Evolutionary conservation across 2,888 invertebrate species (phyloP).

Genomic region (Drosophila macrothrix): DNA sequence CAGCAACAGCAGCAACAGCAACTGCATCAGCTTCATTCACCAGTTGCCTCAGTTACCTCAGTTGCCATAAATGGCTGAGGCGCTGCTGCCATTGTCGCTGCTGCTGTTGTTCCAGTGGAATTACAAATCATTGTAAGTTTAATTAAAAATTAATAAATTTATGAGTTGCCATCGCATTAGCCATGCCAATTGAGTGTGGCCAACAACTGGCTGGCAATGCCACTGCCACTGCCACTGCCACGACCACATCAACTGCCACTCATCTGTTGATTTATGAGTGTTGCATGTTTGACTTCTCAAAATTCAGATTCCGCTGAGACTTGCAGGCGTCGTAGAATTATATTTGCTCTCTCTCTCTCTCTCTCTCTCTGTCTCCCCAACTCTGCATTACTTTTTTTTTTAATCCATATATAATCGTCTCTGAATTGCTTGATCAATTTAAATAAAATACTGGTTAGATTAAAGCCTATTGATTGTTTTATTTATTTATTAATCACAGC

Average conservation of each 20-base stretch:
- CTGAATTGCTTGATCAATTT: not conserved
- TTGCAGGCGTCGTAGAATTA: conserved; percentile 58
- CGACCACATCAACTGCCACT: conserved; percentile 35
- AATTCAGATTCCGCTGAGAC: conserved; percentile 59
- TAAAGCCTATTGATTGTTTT: not conserved
- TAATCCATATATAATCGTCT: not conserved
- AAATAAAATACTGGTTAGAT: not conserved
- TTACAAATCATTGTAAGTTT: conserved; percentile 79
- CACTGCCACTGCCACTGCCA: conserved; percentile 30
- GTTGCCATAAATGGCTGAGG: conserved; percentile 62
- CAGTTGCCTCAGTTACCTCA: conserved; percentile 35
- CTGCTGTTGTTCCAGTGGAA: conserved; percentile 56
- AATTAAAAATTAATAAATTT: conserved; percentile 81
- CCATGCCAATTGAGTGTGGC: conserved; percentile 78
- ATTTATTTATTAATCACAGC: not conserved
- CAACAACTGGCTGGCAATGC: conserved; percentile 35
- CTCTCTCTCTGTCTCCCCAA: not conserved
- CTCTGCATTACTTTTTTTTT: not conserved
- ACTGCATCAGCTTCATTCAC: conserved; percentile 45
- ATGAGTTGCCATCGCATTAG: conserved; percentile 80
- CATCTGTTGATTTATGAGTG: conserved; percentile 61
- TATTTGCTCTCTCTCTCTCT: not conserved
- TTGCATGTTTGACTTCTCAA: conserved; percentile 19
- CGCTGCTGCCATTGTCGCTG: conserved; percentile 19
- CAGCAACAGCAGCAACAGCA: conserved; percentile 24